These are phyloP conservation scores for Volucella inanis DNA, from an alignment of 2,888 invertebrate species.

Conservation along the genomic window DNA sequence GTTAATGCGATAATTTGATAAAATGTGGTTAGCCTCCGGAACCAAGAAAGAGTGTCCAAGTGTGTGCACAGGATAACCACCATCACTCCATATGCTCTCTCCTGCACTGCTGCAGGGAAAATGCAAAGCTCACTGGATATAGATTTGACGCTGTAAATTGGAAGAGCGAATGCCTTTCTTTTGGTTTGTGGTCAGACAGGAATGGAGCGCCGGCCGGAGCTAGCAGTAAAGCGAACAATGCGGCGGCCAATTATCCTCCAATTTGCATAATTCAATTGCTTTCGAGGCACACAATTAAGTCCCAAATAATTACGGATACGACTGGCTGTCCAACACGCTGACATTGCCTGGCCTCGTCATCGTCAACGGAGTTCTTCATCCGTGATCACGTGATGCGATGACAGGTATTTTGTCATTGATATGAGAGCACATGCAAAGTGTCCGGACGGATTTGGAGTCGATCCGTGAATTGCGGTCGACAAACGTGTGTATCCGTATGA, in stretches of 20 bases:
- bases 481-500: neutral
- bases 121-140: slow-evolving; percentile 56
- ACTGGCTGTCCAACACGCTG: slow-evolving; percentile 57
- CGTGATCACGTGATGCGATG: slow-evolving; percentile 75
- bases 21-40: slow-evolving; percentile 57
- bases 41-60: slow-evolving; percentile 35
- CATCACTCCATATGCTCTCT: slow-evolving; percentile 21
- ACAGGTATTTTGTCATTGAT: slow-evolving; percentile 75
- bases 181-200: slow-evolving; percentile 47
- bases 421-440: slow-evolving; percentile 70
- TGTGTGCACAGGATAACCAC: slow-evolving; percentile 21
- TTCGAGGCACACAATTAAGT: slow-evolving; percentile 72
- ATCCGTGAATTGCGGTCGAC: slow-evolving; percentile 64
- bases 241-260: slow-evolving; percentile 68
- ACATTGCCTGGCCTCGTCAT: slow-evolving; percentile 60
- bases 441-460: slow-evolving; percentile 60
- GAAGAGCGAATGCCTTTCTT: slow-evolving; percentile 50
- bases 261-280: slow-evolving; percentile 75
- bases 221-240: no score
- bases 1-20: slow-evolving; percentile 64
- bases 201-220: slow-evolving; percentile 5
- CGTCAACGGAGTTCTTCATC: slow-evolving; percentile 67
- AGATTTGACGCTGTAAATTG: slow-evolving; percentile 37
- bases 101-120: slow-evolving; percentile 51
- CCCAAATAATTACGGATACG: slow-evolving; percentile 65